Conservation (phyloP, 92 coral and sea anemone genomes). For the Zoanthus gigantus region DNA sequence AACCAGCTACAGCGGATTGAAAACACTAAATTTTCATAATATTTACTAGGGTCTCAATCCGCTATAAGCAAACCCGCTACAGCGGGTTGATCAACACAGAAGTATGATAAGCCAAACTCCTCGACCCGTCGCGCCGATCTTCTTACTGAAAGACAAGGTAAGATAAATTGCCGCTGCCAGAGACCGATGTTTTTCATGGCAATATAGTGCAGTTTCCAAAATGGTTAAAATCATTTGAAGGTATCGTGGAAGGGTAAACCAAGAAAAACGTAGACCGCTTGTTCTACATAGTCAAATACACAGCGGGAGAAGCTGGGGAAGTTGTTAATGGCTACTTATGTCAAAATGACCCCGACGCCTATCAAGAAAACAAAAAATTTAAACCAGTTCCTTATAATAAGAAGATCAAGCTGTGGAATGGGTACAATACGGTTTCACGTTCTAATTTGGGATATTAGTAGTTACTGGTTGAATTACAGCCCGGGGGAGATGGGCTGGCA, state of each 20-base stretch:
- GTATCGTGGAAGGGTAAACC: slow-evolving; percentile 38
- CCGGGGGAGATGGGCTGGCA: too few relatives aligned
- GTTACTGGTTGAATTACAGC: too few relatives aligned
- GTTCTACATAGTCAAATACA: slow-evolving; percentile 28
- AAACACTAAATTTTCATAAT: too few relatives aligned
- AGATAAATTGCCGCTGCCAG: slow-evolving; percentile 41
- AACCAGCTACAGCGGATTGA: too few relatives aligned
- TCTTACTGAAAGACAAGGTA: slow-evolving; percentile 24
- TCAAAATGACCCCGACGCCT: slow-evolving; percentile 24
- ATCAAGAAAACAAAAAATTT: too few relatives aligned
- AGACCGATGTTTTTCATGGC: slow-evolving; percentile 35
- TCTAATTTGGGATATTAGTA: too few relatives aligned
- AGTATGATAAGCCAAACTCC: neutral
- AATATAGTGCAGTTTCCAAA: slow-evolving; percentile 30
- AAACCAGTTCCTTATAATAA: too few relatives aligned
- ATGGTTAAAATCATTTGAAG: slow-evolving; percentile 48
- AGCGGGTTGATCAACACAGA: too few relatives aligned
- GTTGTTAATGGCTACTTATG: slow-evolving; percentile 25
- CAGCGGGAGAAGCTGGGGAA: slow-evolving; percentile 50
- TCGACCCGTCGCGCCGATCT: slow-evolving; percentile 17
- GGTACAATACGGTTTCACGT: too few relatives aligned
- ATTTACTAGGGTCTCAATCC: too few relatives aligned
- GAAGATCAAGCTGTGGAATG: too few relatives aligned
- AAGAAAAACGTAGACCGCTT: slow-evolving; percentile 17
- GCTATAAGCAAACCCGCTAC: too few relatives aligned